Evolutionary conservation across 1,140 invertebrate species (phyloP).

Genomic region (Leptinotarsa defecta): DNA sequence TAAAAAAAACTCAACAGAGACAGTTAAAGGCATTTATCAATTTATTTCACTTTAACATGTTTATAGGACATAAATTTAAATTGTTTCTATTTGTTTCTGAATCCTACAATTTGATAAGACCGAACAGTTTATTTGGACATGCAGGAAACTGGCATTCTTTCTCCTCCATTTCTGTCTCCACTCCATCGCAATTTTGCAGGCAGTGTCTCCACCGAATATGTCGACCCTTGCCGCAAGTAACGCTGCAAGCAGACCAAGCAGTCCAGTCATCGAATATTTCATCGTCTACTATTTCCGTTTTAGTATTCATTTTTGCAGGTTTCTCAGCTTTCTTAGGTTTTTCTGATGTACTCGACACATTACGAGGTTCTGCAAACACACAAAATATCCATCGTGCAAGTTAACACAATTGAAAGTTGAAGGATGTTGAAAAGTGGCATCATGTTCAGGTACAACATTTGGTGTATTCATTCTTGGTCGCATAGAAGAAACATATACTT

Average conservation of each 20-base stretch:
- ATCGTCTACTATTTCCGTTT: conserved; percentile 4
- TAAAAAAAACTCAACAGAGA: no score
- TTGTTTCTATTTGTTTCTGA: neutral
- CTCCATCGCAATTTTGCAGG: conserved; percentile 48
- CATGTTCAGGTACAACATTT: no score
- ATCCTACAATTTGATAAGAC: conserved; percentile 41
- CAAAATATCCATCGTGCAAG: no score
- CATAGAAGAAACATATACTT: no score
- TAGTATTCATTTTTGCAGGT: neutral
- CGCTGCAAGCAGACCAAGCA: conserved; percentile 64
- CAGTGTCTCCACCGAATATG: conserved; percentile 64
- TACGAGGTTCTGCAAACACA: no score
- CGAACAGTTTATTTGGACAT: conserved; percentile 53
- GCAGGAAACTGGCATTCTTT: conserved; percentile 58
- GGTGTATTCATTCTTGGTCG: no score
- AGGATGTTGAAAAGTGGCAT: no score
- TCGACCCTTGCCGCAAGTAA: conserved; percentile 64
- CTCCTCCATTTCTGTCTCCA: conserved; percentile 60
- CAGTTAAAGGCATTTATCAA: no score
- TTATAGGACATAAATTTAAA: no score
- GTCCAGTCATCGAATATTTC: conserved; percentile 62
- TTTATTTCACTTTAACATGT: no score
- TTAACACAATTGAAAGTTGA: no score
- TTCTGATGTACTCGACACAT: no score
- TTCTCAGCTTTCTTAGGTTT: conserved; percentile 6